Base-by-base conservation (phyloP, 2,888 invertebrate genomes). In the Hypena proboscidalis region DNA sequence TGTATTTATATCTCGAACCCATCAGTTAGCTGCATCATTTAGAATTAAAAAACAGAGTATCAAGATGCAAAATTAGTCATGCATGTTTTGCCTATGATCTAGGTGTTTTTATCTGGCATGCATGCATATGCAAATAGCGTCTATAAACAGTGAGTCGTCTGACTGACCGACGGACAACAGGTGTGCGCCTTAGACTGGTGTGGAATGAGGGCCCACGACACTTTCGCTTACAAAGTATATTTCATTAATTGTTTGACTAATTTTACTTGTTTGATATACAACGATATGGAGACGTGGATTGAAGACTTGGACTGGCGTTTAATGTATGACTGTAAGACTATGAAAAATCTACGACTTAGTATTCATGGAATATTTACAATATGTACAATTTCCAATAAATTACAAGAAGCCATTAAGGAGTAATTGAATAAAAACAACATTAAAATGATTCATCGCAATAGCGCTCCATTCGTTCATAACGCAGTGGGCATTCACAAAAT, bases 51-150 rank as follows among this genome's bases (percentile, higher is more conserved):
- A 60, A 44, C 69, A 49, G 50, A 65, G 43, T 39, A 70, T 54
- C 43, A 48, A 32, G 47, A 60, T 38, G 58, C 49, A 58, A 69
- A 77, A 80, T 81, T 78, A 81, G 75, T 75, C 73, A 76, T 72
- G 74, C 74, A 66, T 72, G 64, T 77, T 80, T 79, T 70, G 70
- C 63, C 63, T 75, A 71, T 74, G 73, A 76, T 77, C 67, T 74
- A 76, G 62, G 70, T 67, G 65, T 75, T 75, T 68, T 77, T 76
- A 82, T 82, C 70, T 70, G 66, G 58, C 67, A 58, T 77, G 61
- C 69, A 67, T 77, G 74, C 67, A 64, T 78, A 83, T 84, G 83
- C 77, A 83, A 85, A 83, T 82, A 72, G 61, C 51, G 52, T 67
- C 70, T 76, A 74, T 80, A 80, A 77, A 72, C 69, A 66, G 66